Evolutionary conservation across 2,113 vertebrate species (phyloP).

Genomic region (Bungarus multicinctus): DNA sequence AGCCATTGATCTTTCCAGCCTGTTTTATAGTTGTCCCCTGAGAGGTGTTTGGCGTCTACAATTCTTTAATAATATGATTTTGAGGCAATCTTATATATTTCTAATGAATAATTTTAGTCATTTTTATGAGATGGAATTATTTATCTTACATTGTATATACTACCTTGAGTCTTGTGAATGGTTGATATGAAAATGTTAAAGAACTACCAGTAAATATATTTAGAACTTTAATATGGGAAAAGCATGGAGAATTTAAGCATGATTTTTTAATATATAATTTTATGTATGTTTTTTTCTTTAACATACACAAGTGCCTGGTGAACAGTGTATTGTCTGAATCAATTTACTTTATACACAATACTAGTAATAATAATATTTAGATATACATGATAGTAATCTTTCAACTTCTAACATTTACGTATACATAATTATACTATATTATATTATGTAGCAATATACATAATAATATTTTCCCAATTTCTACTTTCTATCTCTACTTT

Average conservation of each 20-base stretch:
- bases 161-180: background rate
- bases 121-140: background rate
- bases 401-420: too few species aligned
- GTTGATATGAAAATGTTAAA: background rate
- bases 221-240: background rate
- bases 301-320: too few species aligned
- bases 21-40: background rate
- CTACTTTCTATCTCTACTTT: too few species aligned
- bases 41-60: background rate
- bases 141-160: background rate
- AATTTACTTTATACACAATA: too few species aligned
- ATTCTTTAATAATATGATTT: background rate
- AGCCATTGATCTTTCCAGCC: background rate
- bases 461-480: too few species aligned
- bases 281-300: too few species aligned
- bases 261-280: too few species aligned
- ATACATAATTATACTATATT: too few species aligned
- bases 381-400: too few species aligned
- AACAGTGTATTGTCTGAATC: too few species aligned
- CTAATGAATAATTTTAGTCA: background rate
- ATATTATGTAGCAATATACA: too few species aligned
- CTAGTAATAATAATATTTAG: too few species aligned
- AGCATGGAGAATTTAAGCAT: background rate
- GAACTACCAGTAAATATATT: background rate
- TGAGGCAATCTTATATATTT: background rate